Evolutionary conservation across 2,797 vertebrate genomes (phyloP).

Genomic region (Tachyglossus aculeatus): DNA sequence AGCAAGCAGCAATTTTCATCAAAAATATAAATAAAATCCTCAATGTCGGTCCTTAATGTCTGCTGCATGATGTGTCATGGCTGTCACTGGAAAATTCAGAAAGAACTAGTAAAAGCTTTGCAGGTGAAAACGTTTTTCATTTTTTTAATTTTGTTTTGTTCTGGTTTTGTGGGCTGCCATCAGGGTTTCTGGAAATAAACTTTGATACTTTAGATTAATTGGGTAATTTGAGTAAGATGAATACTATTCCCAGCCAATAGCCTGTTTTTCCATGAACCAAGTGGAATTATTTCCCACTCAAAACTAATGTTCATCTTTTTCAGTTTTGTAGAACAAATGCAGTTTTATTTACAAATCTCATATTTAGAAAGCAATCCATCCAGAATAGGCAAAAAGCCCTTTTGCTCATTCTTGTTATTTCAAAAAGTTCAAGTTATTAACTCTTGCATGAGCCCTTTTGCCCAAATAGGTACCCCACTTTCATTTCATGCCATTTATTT

Average conservation of each 20-base stretch:
- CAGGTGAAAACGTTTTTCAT: too few species aligned
- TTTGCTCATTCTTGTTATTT: slow-evolving; percentile 35
- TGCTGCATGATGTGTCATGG: too few species aligned
- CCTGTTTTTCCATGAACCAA: slow-evolving; percentile 29
- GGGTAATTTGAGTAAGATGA: slow-evolving; percentile 16
- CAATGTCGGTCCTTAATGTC: too few species aligned
- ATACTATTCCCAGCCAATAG: neutral
- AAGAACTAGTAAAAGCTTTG: too few species aligned
- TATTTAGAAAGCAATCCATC: slow-evolving; percentile 39
- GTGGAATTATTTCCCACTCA: neutral
- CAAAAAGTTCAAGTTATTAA: slow-evolving; percentile 46
- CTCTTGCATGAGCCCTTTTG: slow-evolving; percentile 9
- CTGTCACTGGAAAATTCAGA: too few species aligned
- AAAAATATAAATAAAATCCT: too few species aligned
- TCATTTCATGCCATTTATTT: neutral
- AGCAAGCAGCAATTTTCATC: too few species aligned
- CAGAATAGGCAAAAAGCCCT: slow-evolving; percentile 29
- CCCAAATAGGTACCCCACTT: neutral
- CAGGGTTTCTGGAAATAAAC: too few species aligned
- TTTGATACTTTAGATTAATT: too few species aligned
- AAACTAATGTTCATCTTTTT: slow-evolving; percentile 13
- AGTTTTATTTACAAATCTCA: slow-evolving; percentile 43
- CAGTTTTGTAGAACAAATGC: slow-evolving; percentile 31
- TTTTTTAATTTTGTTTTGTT: too few species aligned
- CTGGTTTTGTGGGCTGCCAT: too few species aligned